A percentile compares a stretch with the other conserved stretches of the same genome.
Evolutionary conservation across 1,140 invertebrate species (phyloP).

Genomic region (Holotrichia oblita): DNA sequence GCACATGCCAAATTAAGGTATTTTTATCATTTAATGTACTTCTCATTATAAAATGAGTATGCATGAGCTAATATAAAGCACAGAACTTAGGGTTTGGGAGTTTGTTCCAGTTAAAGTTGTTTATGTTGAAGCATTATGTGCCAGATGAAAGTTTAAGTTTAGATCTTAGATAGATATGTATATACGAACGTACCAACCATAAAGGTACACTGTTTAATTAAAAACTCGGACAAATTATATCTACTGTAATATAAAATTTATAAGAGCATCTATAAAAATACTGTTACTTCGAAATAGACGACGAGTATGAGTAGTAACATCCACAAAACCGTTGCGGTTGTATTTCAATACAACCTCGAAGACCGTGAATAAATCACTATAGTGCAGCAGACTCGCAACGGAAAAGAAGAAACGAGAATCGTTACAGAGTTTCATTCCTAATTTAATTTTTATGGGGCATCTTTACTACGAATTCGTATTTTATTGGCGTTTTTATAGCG

Average conservation of each 20-base stretch:
- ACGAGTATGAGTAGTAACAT: background rate
- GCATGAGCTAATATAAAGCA: too few species aligned
- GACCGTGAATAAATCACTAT: slow-evolving; percentile 22
- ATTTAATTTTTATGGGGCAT: slow-evolving; percentile 27
- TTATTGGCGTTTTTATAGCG: slow-evolving; percentile 26
- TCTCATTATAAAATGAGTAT: too few species aligned
- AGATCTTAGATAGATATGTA: too few species aligned
- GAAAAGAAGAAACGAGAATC: slow-evolving; percentile 23
- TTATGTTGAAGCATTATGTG: too few species aligned
- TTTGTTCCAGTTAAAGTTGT: too few species aligned
- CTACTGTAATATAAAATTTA: background rate
- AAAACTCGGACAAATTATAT: too few species aligned
- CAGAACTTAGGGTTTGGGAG: too few species aligned
- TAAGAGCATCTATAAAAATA: background rate
- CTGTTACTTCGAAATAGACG: slow-evolving; percentile 6
- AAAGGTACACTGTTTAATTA: too few species aligned
- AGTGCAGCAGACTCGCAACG: background rate
- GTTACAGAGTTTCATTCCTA: slow-evolving; percentile 30
- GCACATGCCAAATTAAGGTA: too few species aligned
- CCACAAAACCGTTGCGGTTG: slow-evolving; percentile 23
- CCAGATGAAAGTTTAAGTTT: too few species aligned
- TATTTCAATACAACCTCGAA: slow-evolving; percentile 7
- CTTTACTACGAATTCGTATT: slow-evolving; percentile 33
- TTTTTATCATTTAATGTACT: too few species aligned
- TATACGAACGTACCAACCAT: too few species aligned